Base-by-base conservation (phyloP, 2,888 invertebrate species). In the Melieria omissa region DNA sequence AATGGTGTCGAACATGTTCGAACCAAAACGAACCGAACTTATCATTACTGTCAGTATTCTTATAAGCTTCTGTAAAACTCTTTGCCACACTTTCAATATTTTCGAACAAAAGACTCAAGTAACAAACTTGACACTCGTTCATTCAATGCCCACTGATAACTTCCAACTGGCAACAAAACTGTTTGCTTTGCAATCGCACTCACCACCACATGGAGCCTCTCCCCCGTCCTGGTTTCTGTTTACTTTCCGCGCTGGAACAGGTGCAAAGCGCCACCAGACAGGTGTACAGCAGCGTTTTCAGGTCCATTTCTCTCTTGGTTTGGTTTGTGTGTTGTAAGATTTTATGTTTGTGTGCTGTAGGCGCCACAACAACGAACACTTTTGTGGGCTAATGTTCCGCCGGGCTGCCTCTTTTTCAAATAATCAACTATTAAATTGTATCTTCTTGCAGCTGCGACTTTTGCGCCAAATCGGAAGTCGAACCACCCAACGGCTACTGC, bases 171-270 rank as follows among this genome's bases (percentile, higher is more conserved):
- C 29, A 29, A 29, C 29, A 29, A 29, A 29, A 29, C 29, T 29
- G 29, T 29, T 29, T 29, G 29, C 29, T 29, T 29, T 29, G 29
- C 3, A 29, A 46, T 16, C 16, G n/a, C 79, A 90, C 95, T 90
- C 89, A 95, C 95, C 95, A 95, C 95, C 95, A 95, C 93, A 94
- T 95, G 81, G 95, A 94, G 86, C 95, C 95, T 84, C 94, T 91
- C 83, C 95, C 95, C 85, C 94, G 89, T 85, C 93, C 91, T 80
- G 90, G 90, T 84, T 92, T 92, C 66, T 85, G 85, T 83, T 87
- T 86, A 71, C 82, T 85, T 74, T 84, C 86, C 69, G 81, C 83
- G 82, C 81, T 77, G 78, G 62, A 65, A 71, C 79, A 77, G 55
- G 81, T 79, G 78, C 81, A 82, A 70, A 86, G 77, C 72, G 84